These are phyloP conservation scores for Callyntrura guangdongensis DNA, from an alignment of 2,888 invertebrate species.

Conservation along the genomic window DNA sequence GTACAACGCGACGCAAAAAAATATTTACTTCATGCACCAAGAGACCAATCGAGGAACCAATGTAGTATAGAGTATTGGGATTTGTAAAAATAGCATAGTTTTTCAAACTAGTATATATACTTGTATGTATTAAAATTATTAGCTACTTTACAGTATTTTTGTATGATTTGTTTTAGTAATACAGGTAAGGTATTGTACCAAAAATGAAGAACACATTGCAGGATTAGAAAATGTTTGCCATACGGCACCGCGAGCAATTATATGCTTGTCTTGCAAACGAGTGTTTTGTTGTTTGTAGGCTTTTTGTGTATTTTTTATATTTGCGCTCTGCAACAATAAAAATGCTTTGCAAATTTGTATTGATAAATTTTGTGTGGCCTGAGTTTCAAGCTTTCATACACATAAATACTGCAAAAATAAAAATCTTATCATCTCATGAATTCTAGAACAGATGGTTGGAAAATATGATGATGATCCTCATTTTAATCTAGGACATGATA, in stretches of 20 bases:
- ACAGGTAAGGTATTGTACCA: neutral
- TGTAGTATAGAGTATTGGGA: slow-evolving; percentile 20
- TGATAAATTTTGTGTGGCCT: neutral
- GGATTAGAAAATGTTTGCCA: neutral
- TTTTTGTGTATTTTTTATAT: neutral
- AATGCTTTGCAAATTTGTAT: neutral
- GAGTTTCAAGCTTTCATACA: neutral
- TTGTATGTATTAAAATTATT: neutral
- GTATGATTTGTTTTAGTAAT: neutral
- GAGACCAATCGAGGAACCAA: slow-evolving; percentile 29
- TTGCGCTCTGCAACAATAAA: neutral
- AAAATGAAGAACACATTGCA: neutral
- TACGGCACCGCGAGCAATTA: too few relatives aligned
- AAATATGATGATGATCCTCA: slow-evolving; percentile 58
- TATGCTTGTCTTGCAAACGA: too few relatives aligned
- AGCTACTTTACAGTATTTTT: slow-evolving; percentile 3
- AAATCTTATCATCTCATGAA: neutral
- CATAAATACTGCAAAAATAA: too few relatives aligned
- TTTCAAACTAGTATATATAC: neutral
- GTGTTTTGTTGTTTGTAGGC: neutral
- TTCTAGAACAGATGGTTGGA: neutral
- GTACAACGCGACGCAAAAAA: too few relatives aligned
- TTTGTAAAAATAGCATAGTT: slow-evolving; percentile 30
- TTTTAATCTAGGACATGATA: slow-evolving; percentile 71
- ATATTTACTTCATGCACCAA: slow-evolving; percentile 55